Evolutionary conservation across 2,797 vertebrate genomes (phyloP), one percentile per base, ranked within the genome.

Genomic region (Myotis vivesi): DNA sequence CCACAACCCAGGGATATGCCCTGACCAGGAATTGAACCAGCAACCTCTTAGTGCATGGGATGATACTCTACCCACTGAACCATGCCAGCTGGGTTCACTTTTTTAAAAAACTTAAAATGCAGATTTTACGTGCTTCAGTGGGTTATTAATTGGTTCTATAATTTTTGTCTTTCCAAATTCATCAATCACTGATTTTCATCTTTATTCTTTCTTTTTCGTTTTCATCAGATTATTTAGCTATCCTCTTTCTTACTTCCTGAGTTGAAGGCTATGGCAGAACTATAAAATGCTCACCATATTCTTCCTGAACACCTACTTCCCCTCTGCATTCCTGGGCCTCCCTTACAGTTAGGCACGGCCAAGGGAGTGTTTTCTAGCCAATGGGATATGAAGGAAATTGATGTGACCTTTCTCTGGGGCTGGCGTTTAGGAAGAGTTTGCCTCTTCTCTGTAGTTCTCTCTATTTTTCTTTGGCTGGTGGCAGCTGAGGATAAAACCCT

Each of bases 81-180:
- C 57, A 59, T 59, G 13, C 59, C 28, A 62, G 28, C 28, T 62
- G 6, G 28, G 59, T 62, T 62, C 59, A 62, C 13, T 30, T 62
- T 62, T 30, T 28, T 15, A 3, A 46, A 46, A 51, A 53, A 79
- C 25, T 79, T 80, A 53, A 89, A 76, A 83, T 10, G 8, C 77
- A 91, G 17, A 75, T 76, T 38, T 80, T 8, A 51, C 15, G 66
- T 89, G 3, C 28, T 77, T 87, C 1, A 1, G 2, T 11, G 4
- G 6, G 71, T 90, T 64, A 44, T 92, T 89, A 75, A 44, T 89
- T 81, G 75, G 19, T 53, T 80, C 53, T 36, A 28, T 49, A 38
- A 49, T 76, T 87, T 75, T 89, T 92, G 44, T 57, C 11, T 88
- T 88, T 87, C 71, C 25, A 72, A 64, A 68, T 84, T 82, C 16